Conservation (phyloP, 2,888 invertebrate genomes). For the Erebia palarica region DNA sequence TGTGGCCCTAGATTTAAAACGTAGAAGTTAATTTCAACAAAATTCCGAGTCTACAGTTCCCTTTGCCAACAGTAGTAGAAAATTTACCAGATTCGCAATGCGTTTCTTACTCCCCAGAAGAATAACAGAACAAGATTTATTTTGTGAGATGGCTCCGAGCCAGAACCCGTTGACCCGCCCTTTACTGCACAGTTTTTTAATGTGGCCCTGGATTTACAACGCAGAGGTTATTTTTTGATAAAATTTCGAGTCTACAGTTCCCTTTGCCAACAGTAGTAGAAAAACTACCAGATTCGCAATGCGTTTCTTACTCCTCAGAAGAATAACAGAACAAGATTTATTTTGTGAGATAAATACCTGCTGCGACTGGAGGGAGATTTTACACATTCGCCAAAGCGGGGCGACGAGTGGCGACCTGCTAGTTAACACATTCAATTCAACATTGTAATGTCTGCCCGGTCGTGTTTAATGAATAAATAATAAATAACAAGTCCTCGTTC, state of each 20-base stretch:
- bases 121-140: too few species aligned
- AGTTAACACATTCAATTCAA: too few species aligned
- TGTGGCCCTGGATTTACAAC: conserved; percentile 54
- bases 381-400: too few species aligned
- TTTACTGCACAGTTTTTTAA: conserved; percentile 59
- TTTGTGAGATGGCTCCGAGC: conserved; percentile 73
- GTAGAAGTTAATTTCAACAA: neutral
- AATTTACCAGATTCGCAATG: neutral
- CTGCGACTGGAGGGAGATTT: too few species aligned
- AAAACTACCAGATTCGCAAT: neutral
- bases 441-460: too few species aligned
- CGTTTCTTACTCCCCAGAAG: neutral
- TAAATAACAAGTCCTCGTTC: neutral
- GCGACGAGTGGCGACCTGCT: too few species aligned
- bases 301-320: neutral
- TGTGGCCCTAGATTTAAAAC: conserved; percentile 54
- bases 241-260: neutral
- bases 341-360: too few species aligned
- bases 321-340: too few species aligned
- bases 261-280: neutral
- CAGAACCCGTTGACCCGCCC: conserved; percentile 68
- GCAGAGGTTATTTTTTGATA: neutral
- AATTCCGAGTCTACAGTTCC: neutral
- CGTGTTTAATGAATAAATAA: too few species aligned
- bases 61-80: neutral